phyloP scores from a whole-genome alignment of 1,140 invertebrate genomes.

The Branchinecta lynchi region DNA sequence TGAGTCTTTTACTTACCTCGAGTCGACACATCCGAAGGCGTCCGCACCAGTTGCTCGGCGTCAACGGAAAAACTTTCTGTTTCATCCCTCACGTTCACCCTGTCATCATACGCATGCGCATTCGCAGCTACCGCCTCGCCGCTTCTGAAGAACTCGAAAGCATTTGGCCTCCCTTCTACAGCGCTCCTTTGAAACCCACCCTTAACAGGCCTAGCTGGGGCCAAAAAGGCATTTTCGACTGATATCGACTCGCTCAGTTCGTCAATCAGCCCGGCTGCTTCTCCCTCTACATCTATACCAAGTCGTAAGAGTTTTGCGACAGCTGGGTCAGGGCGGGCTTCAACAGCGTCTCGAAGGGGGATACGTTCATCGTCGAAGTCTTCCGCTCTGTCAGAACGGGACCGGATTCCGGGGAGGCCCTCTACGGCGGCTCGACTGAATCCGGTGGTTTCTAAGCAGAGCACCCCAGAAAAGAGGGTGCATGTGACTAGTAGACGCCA shows the following conservation, averaged over 20 bases:
- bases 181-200: constrained; percentile 13
- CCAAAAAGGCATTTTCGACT: background rate
- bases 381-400: background rate
- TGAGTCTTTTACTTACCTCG: too few species aligned
- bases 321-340: background rate
- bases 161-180: constrained; percentile 2
- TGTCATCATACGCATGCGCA: background rate
- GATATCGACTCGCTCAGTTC: background rate
- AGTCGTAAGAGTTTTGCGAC: background rate
- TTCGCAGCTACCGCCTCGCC: background rate
- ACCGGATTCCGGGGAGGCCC: background rate
- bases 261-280: background rate
- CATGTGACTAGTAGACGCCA: too few species aligned
- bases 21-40: too few species aligned
- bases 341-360: background rate
- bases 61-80: background rate
- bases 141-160: constrained; percentile 15
- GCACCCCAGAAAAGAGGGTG: too few species aligned
- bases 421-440: background rate
- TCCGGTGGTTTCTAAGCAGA: too few species aligned
- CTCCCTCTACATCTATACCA: background rate
- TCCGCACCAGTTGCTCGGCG: background rate
- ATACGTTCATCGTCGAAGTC: background rate
- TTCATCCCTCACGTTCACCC: background rate
- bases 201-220: background rate